A percentile compares a stretch with the other conserved stretches of the same genome.
Conservation (phyloP, 2,888 invertebrate species). For the Drosophila villosipedis region DNA sequence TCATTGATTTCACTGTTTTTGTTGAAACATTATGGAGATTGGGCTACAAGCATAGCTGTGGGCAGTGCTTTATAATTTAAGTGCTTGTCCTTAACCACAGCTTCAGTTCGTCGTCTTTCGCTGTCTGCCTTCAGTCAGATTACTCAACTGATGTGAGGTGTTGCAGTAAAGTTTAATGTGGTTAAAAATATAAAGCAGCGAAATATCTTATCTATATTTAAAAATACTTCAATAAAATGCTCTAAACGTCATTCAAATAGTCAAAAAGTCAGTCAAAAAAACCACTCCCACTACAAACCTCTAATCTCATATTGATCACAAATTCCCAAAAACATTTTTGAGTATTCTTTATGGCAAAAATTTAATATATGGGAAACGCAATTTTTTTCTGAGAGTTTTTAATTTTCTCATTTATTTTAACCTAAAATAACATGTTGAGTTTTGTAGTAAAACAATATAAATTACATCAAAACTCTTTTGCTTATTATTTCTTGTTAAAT, state of each 20-base stretch:
- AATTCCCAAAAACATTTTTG: background rate
- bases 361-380: background rate
- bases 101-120: slow-evolving; percentile 19
- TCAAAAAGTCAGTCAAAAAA: background rate
- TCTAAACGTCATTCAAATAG: background rate
- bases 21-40: slow-evolving; percentile 7
- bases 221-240: background rate
- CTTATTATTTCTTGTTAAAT: background rate
- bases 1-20: slow-evolving; percentile 43
- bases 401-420: background rate
- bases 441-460: background rate
- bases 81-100: slow-evolving; percentile 41
- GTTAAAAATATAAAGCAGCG: background rate
- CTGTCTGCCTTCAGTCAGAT: slow-evolving; percentile 22
- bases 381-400: background rate
- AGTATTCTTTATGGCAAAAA: background rate
- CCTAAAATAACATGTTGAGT: background rate
- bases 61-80: slow-evolving; percentile 46
- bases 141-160: slow-evolving; percentile 29
- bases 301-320: background rate
- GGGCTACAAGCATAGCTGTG: slow-evolving; percentile 1
- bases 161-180: slow-evolving; percentile 1
- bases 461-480: background rate
- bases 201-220: background rate
- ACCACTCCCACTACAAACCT: background rate